Base-by-base conservation (phyloP, 2,797 vertebrate species). In the Neostethus bicornis region DNA sequence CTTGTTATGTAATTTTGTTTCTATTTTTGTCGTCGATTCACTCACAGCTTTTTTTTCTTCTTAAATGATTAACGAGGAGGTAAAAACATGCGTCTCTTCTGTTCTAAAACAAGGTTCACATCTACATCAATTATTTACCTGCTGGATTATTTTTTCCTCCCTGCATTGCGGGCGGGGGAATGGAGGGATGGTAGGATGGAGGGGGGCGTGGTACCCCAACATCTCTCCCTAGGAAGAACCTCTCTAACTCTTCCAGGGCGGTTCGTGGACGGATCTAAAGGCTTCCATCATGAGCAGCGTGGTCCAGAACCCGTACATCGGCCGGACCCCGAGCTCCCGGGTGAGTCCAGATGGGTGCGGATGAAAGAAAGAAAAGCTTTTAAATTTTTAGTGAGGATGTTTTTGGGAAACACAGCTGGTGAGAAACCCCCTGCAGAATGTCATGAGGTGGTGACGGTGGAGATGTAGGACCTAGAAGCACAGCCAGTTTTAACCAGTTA, bases 71-170 rank as follows among this genome's bases (percentile, higher is more conserved):
- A 16, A 24, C 14, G 25, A 32, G 23, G 35, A 47, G 23, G 31
- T 16, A 8, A 35, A 35, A 72, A 73, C 58, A 49, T 58, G 58
- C 43, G 58, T 55, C 72, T 31, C 52, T 57, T 57, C 50, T 70
- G 53, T 52, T 76, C 51, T 63, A 81, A 47, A 75, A 64, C 69
- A 51, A 82, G 92, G 94, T 94, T 93, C 94, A 94, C 90, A 66
- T 70, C 72, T 62, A 21, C 61, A 77, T 97, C 85, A 96, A 97
- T 97, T 90, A 96, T 98, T 98, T 88, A 98, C 75, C 39, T 37
- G 74, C 71, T 66, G 79, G 70, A 75, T 84, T 77, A 87, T 85
- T 83, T 83, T 77, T 74, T 78, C 69, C 68, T 69, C 65, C 87
- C 85, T 81, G 56, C 86, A 38, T 59, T 73, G 87, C 85, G 88